Evolutionary conservation across 2,113 vertebrate genomes (phyloP).

Genomic region (Brienomyrus brachyistius): DNA sequence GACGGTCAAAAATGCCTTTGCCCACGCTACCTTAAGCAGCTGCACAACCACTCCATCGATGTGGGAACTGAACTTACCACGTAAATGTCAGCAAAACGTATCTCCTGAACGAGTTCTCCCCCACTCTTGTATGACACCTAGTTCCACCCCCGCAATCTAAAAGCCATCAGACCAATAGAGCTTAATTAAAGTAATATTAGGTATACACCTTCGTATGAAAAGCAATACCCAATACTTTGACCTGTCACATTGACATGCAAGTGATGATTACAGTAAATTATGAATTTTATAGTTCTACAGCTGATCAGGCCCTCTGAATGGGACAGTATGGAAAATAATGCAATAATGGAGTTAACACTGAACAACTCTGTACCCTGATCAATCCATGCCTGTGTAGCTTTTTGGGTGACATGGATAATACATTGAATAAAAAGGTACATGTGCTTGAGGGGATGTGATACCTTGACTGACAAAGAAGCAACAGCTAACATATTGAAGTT

Average conservation of each 20-base stretch:
- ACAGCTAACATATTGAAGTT: background rate
- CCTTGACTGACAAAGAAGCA: background rate
- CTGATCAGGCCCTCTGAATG: background rate
- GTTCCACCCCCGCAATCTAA: no score
- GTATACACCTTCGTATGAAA: no score
- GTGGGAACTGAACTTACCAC: no score
- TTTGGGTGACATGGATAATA: background rate
- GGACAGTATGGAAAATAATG: background rate
- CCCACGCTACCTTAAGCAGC: no score
- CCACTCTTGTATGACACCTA: no score
- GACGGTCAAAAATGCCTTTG: no score
- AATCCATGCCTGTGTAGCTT: background rate
- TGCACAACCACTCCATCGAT: no score
- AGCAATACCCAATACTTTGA: no score
- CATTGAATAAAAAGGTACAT: background rate
- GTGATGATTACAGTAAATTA: background rate
- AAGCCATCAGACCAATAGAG: no score
- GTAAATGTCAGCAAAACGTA: no score
- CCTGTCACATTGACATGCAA: background rate
- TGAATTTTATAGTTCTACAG: background rate
- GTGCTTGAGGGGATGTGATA: background rate
- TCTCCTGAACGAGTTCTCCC: no score
- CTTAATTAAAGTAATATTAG: no score
- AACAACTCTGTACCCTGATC: background rate
- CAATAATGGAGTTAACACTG: background rate